These are phyloP conservation scores for Silurus lanzhouensis DNA, from an alignment of 2,797 vertebrate genomes.

Conservation along the genomic window DNA sequence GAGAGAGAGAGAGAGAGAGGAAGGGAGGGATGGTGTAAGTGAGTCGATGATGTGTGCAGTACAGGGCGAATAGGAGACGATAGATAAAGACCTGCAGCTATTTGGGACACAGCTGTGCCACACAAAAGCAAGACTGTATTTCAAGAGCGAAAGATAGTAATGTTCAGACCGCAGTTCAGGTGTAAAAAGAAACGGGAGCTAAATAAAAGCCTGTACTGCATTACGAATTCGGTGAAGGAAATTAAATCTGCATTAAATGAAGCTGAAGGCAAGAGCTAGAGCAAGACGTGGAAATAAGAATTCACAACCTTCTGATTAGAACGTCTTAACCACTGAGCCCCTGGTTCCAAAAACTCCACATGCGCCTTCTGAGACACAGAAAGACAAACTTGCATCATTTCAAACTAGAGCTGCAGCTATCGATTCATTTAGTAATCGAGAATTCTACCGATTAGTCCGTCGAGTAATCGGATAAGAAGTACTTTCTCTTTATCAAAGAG, in stretches of 20 bases:
- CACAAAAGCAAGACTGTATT: conserved; percentile 14
- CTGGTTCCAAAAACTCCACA: too few species aligned
- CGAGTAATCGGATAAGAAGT: too few species aligned
- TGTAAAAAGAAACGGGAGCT: neutral
- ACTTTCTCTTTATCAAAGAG: too few species aligned
- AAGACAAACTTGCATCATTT: too few species aligned
- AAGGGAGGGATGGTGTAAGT: conserved; percentile 23
- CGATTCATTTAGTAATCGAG: too few species aligned
- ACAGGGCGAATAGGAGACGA: conserved; percentile 20
- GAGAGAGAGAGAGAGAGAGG: conserved; percentile 20
- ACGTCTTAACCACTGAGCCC: too few species aligned
- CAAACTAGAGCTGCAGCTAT: too few species aligned
- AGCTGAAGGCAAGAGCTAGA: neutral
- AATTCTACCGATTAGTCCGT: too few species aligned
- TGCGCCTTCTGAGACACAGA: too few species aligned
- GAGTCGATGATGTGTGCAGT: conserved; percentile 51
- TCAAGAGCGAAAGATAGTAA: neutral
- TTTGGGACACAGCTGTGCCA: conserved; percentile 17
- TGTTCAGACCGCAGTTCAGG: neutral
- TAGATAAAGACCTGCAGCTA: conserved; percentile 52
- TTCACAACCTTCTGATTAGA: too few species aligned
- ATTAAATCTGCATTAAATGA: conserved; percentile 48
- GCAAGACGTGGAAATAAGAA: neutral
- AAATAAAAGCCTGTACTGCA: neutral
- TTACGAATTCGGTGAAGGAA: conserved; percentile 35